phyloP scores from a whole-genome alignment of 2,797 vertebrate genomes.

The Morus bassanus region DNA sequence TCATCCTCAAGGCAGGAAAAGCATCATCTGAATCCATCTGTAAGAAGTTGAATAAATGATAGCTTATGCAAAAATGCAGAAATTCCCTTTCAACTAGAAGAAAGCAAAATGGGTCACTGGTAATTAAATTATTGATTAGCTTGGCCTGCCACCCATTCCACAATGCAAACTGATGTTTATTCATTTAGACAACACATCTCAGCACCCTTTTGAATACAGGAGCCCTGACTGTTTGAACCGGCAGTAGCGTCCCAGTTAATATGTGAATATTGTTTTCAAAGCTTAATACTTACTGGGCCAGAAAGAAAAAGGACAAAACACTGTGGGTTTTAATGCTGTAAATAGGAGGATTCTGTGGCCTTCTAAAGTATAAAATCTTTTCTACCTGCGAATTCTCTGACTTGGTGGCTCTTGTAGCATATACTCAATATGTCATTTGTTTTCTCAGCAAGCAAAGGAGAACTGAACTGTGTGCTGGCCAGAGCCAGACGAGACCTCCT shows the following conservation, averaged over 20 bases:
- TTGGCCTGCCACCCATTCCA: slow-evolving; percentile 6
- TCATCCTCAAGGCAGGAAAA: slow-evolving; percentile 61
- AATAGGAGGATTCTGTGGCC: background rate
- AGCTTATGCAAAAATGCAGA: slow-evolving; percentile 46
- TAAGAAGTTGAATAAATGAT: slow-evolving; percentile 12
- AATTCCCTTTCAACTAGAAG: slow-evolving; percentile 59
- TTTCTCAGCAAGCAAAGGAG: background rate
- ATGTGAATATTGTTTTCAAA: background rate
- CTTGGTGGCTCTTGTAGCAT: background rate
- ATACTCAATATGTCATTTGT: background rate
- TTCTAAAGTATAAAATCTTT: background rate
- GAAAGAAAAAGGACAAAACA: background rate
- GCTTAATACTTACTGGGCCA: background rate
- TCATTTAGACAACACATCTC: background rate
- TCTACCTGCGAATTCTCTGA: background rate
- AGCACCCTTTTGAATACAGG: background rate
- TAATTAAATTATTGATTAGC: slow-evolving; percentile 59
- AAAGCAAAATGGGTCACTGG: slow-evolving; percentile 46
- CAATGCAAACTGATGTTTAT: slow-evolving; percentile 4
- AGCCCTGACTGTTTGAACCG: background rate
- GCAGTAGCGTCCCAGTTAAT: background rate
- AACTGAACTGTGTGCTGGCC: background rate
- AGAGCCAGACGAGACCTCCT: background rate
- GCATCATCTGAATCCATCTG: slow-evolving; percentile 14
- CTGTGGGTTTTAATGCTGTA: background rate